Conservation (phyloP, 2,797 vertebrate species). For the Mionectes olivaceus region DNA sequence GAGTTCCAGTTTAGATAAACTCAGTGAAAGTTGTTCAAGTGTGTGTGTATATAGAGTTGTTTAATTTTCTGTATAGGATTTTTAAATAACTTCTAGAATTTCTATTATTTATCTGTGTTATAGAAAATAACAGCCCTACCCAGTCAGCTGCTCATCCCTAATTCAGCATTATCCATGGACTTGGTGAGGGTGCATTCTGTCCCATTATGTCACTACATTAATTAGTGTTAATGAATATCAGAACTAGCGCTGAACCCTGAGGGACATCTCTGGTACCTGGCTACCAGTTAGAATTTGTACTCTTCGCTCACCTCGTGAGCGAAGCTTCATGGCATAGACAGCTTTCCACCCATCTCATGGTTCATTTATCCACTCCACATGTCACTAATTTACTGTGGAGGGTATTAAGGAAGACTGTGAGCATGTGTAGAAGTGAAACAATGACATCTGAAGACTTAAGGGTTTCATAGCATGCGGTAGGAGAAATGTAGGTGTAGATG, state of each 20-base stretch:
- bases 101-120: background rate
- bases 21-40: background rate
- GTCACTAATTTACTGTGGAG: background rate
- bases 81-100: background rate
- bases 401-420: background rate
- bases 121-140: background rate
- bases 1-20: background rate
- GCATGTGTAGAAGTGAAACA: background rate
- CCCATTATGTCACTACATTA: background rate
- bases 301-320: background rate
- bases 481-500: background rate
- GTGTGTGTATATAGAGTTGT: background rate
- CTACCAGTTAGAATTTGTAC: background rate
- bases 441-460: background rate
- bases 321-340: background rate
- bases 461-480: background rate
- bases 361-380: background rate
- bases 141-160: background rate
- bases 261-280: background rate
- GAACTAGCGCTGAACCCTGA: background rate
- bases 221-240: background rate
- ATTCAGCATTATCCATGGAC: background rate
- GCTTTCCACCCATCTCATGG: background rate
- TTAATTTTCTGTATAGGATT: background rate
- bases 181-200: background rate